These are phyloP conservation scores for Bos javanicus DNA, from an alignment of 2,113 vertebrate species.

Conservation along the genomic window DNA sequence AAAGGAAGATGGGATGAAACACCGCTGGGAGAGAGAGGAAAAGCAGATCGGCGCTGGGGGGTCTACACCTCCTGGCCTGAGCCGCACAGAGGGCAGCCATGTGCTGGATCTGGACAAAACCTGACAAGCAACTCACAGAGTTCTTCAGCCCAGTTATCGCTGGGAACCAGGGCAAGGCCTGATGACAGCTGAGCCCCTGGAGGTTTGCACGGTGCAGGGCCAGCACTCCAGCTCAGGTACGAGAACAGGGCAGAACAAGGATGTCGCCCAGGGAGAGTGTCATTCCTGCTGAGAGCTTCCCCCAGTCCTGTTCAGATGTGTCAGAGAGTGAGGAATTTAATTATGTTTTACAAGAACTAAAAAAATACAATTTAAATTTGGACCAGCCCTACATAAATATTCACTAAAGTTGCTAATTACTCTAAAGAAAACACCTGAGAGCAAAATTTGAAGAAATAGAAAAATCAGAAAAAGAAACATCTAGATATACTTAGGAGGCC, in stretches of 20 bases:
- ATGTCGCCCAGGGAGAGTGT: neutral
- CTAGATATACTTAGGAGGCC: neutral
- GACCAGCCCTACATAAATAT: neutral
- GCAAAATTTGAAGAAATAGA: conserved; percentile 12
- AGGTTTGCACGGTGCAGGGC: too few species aligned
- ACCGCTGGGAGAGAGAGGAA: neutral
- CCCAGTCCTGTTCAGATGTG: neutral
- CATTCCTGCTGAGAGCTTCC: neutral
- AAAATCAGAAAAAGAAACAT: conserved; percentile 9
- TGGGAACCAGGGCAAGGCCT: neutral
- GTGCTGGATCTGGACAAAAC: neutral
- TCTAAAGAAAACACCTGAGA: neutral
- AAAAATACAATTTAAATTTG: neutral
- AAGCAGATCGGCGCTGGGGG: neutral
- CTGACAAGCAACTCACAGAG: neutral
- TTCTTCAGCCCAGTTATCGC: neutral
- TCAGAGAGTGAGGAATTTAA: neutral
- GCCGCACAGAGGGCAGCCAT: neutral
- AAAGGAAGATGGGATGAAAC: neutral
- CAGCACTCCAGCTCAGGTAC: neutral
- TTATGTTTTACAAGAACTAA: neutral
- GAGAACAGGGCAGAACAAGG: neutral
- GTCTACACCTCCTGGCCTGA: neutral
- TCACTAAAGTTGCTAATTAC: neutral
- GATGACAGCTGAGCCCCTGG: neutral